Percentiles rank a stretch among this genome's conserved stretches.
These are phyloP conservation scores for Ceratoteleas bidentatus DNA, from an alignment of 1,140 invertebrate species.

Conservation along the genomic window DNA sequence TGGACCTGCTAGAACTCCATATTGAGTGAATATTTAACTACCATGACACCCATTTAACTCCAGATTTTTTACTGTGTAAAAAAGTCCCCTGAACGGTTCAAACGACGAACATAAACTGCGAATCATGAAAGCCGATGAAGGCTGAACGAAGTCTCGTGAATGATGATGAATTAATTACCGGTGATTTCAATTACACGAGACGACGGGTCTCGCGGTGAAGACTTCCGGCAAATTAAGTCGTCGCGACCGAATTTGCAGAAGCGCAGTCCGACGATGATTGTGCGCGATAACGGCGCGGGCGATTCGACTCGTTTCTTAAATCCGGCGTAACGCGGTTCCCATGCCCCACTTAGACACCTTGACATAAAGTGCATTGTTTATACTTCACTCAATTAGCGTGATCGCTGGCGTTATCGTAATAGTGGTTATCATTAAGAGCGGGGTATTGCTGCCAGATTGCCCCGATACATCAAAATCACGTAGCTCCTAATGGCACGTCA, in stretches of 20 bases:
- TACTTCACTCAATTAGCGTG: constrained; percentile 37
- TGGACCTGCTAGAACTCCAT: too few relatives aligned
- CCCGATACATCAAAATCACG: constrained; percentile 62
- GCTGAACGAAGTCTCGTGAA: constrained; percentile 34
- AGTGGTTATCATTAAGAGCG: constrained; percentile 34
- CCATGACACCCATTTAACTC: too few relatives aligned
- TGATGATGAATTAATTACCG: constrained; percentile 42
- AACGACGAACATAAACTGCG: constrained; percentile 30
- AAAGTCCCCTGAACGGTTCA: too few relatives aligned
- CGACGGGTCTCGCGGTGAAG: neutral
- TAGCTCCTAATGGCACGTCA: constrained; percentile 41
- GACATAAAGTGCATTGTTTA: constrained; percentile 39
- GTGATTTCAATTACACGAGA: constrained; percentile 37
- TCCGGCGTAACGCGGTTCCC: constrained; percentile 27
- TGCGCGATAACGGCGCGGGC: constrained; percentile 25
- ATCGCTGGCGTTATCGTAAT: constrained; percentile 34
- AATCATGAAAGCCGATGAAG: constrained; percentile 37
- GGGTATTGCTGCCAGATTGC: constrained; percentile 27
- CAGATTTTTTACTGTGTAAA: too few relatives aligned
- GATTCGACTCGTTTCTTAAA: constrained; percentile 29
- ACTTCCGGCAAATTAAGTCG: neutral
- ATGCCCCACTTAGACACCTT: constrained; percentile 30
- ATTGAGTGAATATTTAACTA: too few relatives aligned
- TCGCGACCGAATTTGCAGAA: constrained; percentile 19
- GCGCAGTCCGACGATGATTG: constrained; percentile 28